Conservation (phyloP, 92 coral and sea anemone genomes). For the Porites divaricata region DNA sequence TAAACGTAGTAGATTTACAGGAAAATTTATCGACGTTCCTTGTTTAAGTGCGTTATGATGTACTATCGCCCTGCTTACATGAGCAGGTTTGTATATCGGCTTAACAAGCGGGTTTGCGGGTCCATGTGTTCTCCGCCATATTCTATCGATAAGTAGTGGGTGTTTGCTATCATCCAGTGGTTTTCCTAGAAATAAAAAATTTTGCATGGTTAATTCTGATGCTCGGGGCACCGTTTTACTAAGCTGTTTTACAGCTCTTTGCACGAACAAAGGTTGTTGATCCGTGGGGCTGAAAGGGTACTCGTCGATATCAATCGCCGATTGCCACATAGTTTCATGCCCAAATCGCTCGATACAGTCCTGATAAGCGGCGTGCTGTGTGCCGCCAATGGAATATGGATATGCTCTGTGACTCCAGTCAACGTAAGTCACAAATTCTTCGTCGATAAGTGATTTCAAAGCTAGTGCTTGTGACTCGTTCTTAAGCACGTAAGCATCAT, state of each 20-base stretch:
- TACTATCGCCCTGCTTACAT: constrained; percentile 29
- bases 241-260: constrained; percentile 28
- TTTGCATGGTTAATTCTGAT: constrained; percentile 62
- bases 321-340: constrained; percentile 43
- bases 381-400: constrained; percentile 66
- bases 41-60: constrained; percentile 48
- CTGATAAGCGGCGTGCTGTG: constrained; percentile 68
- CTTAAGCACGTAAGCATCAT: constrained; percentile 63
- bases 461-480: constrained; percentile 66
- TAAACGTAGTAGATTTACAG: constrained; percentile 43
- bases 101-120: constrained; percentile 64
- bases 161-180: constrained; percentile 55
- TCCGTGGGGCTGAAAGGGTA: constrained; percentile 65
- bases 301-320: constrained; percentile 70
- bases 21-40: constrained; percentile 33
- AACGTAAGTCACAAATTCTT: constrained; percentile 70
- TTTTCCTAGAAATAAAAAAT: constrained; percentile 72
- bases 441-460: constrained; percentile 44
- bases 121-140: constrained; percentile 60
- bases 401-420: constrained; percentile 68
- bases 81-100: constrained; percentile 57
- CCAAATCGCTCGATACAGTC: constrained; percentile 54
- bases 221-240: constrained; percentile 20
- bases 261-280: constrained; percentile 32
- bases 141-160: constrained; percentile 62